A percentile compares a stretch with the other conserved stretches of the same genome.
These are phyloP conservation scores for Forbesichthys agassizii DNA, from an alignment of 2,113 vertebrate species.

Conservation along the genomic window DNA sequence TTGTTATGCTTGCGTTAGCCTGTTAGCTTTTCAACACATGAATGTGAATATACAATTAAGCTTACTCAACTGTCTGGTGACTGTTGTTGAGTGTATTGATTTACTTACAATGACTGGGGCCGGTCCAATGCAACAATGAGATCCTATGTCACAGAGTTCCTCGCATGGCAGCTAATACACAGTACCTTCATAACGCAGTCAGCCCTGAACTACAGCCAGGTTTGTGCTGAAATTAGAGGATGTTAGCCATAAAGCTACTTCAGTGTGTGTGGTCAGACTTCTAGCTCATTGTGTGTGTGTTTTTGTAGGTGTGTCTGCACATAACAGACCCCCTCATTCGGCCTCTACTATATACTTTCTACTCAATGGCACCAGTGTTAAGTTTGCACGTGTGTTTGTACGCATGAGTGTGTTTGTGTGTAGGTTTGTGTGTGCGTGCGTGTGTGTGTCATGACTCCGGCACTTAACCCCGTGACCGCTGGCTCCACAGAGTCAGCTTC, in stretches of 20 bases:
- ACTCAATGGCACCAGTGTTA: constrained; percentile 72
- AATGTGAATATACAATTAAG: too few species aligned
- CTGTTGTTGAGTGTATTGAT: too few species aligned
- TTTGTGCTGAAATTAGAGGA: constrained; percentile 32
- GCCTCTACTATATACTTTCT: constrained; percentile 59
- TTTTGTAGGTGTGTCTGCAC: constrained; percentile 33
- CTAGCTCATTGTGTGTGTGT: constrained; percentile 28
- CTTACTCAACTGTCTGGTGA: too few species aligned
- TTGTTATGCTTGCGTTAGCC: too few species aligned
- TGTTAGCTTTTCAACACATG: too few species aligned
- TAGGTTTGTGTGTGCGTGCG: constrained; percentile 35
- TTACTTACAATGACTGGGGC: too few species aligned
- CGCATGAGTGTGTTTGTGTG: constrained; percentile 10
- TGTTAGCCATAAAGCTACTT: constrained; percentile 32
- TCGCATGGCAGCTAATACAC: not conserved
- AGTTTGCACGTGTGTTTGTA: constrained; percentile 15
- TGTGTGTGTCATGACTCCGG: constrained; percentile 62
- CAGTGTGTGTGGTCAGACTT: constrained; percentile 67
- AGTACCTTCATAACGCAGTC: constrained; percentile 11
- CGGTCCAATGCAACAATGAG: not conserved
- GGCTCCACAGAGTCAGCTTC: constrained; percentile 54
- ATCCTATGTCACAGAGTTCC: not conserved
- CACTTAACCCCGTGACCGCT: constrained; percentile 76
- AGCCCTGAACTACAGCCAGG: constrained; percentile 17
- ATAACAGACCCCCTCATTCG: constrained; percentile 37